Base-by-base conservation (phyloP, 2,888 invertebrate species). In the Agrotis clavis region DNA sequence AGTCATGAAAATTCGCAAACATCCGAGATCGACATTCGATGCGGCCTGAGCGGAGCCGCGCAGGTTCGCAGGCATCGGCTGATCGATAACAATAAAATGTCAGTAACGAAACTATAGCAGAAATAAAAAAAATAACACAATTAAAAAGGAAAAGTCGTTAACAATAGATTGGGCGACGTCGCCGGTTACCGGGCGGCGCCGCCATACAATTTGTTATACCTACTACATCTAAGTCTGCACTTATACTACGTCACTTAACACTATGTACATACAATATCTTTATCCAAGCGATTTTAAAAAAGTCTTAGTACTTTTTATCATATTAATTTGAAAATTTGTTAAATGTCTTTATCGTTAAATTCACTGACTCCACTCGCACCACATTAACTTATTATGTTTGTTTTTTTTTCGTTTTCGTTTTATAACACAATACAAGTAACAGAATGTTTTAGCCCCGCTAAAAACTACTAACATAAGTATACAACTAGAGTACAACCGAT, bases 301-400 rank as follows among this genome's bases (percentile, higher is more conserved):
- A 95, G 94, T 95, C 94, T 95, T 95, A 95, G 94, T 96, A 95
- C 93, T 94, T 94, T 90, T 94, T 93, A 93, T 93, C 92, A 88
- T 94, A 95, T 95, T 94, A 93, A 96, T 95, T 95, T 95, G 94
- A 95, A 95, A 96, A 96, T 96, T 96, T 95, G 95, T 96, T 96
- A 96, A 96, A 95, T 94, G 95, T 96, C 96, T 94, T 93, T 93
- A 93, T 93, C 90, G 90, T 93, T 93, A 92, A 91, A 90, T 92
- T 92, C 95, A 95, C 94, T 92, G 93, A 90, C 92, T 92, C 92
- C 95, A 94, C 95, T 94, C 94, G 93, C 96, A 94, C 94, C 95
- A 94, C 94, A 66, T 86, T 88, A 88, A 87, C 89, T 86, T 88
- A 89, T 82, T 86, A 89, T 89, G 87, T 86, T 88, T 86, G 54